Base-by-base conservation (phyloP, 2,113 vertebrate genomes). In the Tychaedon coryphoeus region DNA sequence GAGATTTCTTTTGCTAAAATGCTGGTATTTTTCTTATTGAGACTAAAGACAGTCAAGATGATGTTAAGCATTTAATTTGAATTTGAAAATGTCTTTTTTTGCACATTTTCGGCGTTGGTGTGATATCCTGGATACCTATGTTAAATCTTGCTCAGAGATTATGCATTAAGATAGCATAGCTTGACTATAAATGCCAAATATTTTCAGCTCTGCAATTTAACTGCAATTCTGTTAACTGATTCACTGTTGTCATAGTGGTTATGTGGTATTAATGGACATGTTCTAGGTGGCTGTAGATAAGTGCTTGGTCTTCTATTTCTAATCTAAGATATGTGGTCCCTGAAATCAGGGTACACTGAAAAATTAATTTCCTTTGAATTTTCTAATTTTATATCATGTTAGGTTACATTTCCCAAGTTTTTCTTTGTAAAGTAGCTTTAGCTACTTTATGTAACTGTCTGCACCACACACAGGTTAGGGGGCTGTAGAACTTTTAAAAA, bases 101-200 rank as follows among this genome's bases (percentile, higher is more conserved):
- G 31, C 62, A 60, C 58, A 60, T 75, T 76, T 75, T 78, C 62
- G 69, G 87, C 50, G 47, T 90, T 94, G 92, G 88, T 95, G 81
- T 95, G 88, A 93, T 96, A 93, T 92, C 95, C 93, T 93, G 92
- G 90, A 93, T 92, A 95, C 95, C 84, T 70, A 23, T 71, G 81
- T 93, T 82, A 82, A 79, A 93, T 85, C 48, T 75, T 66, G 36
- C 54, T 75, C 24, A 60, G 81, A 96, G 77, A 92, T 93, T 82
- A 86, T 88, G 64, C 62, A 25, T 95, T 86, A 88, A 75, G 67
- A 90, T 82, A 61, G 26, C 58, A 36, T 48, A 66, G 58, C 79
- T 86, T 86, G 79, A 19, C 64, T 88, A 9, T 81, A 89, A 96
- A 92, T 91, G 90, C 73, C 93, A 93, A 91, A 90, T 93, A 66